Evolutionary conservation across 2,888 invertebrate genomes (phyloP), one percentile per base, ranked within the genome.

Genomic region (Monochamus alternatus): DNA sequence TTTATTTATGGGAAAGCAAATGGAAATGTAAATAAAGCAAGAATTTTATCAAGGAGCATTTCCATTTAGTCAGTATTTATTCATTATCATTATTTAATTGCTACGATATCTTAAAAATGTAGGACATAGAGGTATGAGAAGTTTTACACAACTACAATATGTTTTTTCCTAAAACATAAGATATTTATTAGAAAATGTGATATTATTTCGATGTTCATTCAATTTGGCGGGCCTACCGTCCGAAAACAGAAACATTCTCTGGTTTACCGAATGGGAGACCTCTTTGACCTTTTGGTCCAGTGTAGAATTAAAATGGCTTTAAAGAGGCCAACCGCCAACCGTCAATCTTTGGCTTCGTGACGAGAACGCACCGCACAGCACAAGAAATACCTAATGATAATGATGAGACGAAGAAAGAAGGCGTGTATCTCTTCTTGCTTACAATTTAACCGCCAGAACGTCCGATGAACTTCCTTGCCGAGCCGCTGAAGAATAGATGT

Each of bases 401-500:
- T 60, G 69, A 69, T 69, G 69, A 69, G 69, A 69, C 69, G 69
- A 69, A 43, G 69, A 69, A 60, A 69, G 69, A 69, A 69, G 69
- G 69, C 60, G 69, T 62, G 69, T 60, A 47, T 60, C 69, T 38
- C 9, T 60, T 69, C 69, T 60, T 69, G 60, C 69, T 69, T 69
- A 69, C 60, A 55, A 60, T 69, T 44, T 77, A 77, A 77, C 77
- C 77, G 77, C 73, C 77, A 71, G 64, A 66, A 72, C 75, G 77
- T 73, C 74, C 77, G 73, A 72, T 77, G 77, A 77, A 75, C 77
- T 76, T 75, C 66, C 68, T 64, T 69, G 69, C 69, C 32, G 60
- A n/a, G 51, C 65, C 51, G 51, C 47, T 30, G 64, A 68, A 43
- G 68, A 68, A 68, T 68, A 55, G 55, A 68, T 38, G 68, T 68